A percentile compares a stretch with the other conserved stretches of the same genome.
Conservation (phyloP, 1,140 invertebrate species). For the Platorchestia sp. region DNA sequence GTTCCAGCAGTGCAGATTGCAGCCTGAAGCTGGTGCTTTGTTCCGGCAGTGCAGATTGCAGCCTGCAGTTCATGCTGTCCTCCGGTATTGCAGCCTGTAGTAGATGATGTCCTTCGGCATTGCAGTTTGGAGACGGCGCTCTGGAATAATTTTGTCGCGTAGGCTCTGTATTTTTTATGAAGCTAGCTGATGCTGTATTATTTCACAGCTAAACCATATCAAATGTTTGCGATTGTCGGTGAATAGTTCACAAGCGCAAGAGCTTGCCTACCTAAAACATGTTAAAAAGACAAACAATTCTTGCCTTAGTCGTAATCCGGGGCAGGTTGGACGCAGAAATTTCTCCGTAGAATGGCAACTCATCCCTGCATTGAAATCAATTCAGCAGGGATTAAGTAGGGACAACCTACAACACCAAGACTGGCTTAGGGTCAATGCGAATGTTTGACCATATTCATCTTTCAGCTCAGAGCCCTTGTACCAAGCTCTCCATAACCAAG, state of each 20-base stretch:
- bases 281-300: too few species aligned
- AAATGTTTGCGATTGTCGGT: background rate
- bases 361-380: too few species aligned
- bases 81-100: too few species aligned
- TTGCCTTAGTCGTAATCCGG: too few species aligned
- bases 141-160: too few species aligned
- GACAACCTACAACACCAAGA: background rate
- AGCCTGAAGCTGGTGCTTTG: background rate
- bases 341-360: too few species aligned
- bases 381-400: background rate
- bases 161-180: too few species aligned
- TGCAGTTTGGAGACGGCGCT: too few species aligned
- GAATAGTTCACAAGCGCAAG: background rate
- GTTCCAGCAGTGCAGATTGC: background rate
- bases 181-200: background rate
- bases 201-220: background rate
- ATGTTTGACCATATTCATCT: background rate
- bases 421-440: background rate
- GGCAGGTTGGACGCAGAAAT: too few species aligned
- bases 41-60: background rate
- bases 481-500: background rate
- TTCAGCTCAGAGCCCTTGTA: background rate
- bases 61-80: background rate
- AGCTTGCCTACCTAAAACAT: too few species aligned
- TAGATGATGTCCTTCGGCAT: too few species aligned